Conservation (phyloP, 2,888 invertebrate species). For the Eilema depressum region DNA sequence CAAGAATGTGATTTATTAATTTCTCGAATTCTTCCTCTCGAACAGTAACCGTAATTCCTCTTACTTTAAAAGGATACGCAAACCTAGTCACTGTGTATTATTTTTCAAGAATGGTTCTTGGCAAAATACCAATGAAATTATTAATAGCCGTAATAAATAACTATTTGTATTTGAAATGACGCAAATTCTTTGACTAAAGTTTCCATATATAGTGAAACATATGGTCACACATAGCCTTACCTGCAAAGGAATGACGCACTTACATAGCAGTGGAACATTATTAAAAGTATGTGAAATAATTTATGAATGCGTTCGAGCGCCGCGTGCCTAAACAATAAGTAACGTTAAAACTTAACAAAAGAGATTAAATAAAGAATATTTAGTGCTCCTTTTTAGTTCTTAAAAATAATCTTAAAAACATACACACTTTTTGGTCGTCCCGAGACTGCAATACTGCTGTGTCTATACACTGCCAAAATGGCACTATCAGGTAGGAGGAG, state of each 20-base stretch:
- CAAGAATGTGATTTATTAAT: no score
- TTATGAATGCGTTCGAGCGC: background rate
- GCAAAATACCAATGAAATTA: slow-evolving; percentile 6
- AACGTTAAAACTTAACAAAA: background rate
- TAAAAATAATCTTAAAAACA: background rate
- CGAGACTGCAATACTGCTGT: no score
- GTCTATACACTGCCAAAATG: no score
- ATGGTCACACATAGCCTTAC: slow-evolving; percentile 25
- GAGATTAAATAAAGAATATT: background rate
- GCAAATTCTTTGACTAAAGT: slow-evolving; percentile 9
- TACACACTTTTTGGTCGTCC: background rate
- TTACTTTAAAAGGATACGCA: background rate
- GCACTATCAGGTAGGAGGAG: no score
- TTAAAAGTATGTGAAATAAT: slow-evolving; percentile 14
- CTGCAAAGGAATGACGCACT: slow-evolving; percentile 26
- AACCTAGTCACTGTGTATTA: no score
- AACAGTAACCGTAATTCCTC: background rate
- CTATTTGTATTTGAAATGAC: slow-evolving; percentile 15
- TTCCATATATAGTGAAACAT: slow-evolving; percentile 32
- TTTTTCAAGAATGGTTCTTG: background rate
- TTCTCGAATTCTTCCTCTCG: background rate
- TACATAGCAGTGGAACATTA: slow-evolving; percentile 8
- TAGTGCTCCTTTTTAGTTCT: background rate
- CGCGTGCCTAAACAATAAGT: background rate
- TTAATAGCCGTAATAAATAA: slow-evolving; percentile 14